Conservation (phyloP, 2,888 invertebrate genomes). For the Tetragnatha montana region DNA sequence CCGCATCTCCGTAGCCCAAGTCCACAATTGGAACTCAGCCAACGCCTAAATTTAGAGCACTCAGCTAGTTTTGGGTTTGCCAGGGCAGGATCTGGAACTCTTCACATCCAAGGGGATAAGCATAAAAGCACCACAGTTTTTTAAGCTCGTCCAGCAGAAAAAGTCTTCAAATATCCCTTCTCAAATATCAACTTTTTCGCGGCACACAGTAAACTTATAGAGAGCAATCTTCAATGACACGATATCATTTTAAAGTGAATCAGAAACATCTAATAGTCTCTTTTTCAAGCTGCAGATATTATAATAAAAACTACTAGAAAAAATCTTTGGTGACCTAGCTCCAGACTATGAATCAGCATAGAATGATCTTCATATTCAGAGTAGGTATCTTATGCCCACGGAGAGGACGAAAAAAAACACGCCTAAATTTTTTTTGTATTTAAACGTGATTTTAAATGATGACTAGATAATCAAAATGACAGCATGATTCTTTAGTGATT, state of each 20-base stretch:
- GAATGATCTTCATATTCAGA: too few species aligned
- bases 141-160: background rate
- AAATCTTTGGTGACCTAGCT: background rate
- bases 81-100: constrained; percentile 41
- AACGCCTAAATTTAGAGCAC: constrained; percentile 49
- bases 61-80: constrained; percentile 31
- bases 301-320: background rate
- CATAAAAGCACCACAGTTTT: background rate
- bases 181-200: background rate
- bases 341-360: background rate
- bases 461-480: background rate
- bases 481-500: too few species aligned
- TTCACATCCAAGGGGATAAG: background rate
- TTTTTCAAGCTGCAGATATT: background rate
- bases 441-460: background rate
- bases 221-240: too few species aligned
- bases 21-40: constrained; percentile 57
- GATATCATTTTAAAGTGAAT: too few species aligned
- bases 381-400: too few species aligned
- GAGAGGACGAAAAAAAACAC: too few species aligned
- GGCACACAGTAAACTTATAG: background rate
- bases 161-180: background rate
- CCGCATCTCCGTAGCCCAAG: constrained; percentile 27
- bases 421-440: background rate
- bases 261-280: too few species aligned